Percentiles rank a stretch among this genome's conserved stretches.
Conservation (phyloP, 1,140 invertebrate genomes). For the Musca domestica region DNA sequence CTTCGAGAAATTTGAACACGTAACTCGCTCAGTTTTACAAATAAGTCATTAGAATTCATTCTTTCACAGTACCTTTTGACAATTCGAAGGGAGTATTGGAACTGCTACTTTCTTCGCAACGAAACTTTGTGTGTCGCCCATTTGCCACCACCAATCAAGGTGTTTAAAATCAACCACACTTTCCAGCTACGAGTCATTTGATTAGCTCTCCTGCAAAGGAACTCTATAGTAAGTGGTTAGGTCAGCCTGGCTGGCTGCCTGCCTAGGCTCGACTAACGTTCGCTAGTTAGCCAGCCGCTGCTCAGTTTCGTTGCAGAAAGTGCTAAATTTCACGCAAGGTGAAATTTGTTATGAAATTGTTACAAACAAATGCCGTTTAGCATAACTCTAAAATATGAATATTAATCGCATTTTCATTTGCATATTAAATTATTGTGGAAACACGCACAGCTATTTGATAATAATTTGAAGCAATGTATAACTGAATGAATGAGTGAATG, state of each 20-base stretch:
- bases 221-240: too few species aligned
- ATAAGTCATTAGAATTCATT: too few species aligned
- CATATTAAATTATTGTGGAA: slow-evolving; percentile 5
- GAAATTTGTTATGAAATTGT: slow-evolving; percentile 20
- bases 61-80: background rate
- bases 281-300: too few species aligned
- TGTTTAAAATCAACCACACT: slow-evolving; percentile 18
- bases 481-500: too few species aligned
- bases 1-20: too few species aligned
- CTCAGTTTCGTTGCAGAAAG: background rate
- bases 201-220: background rate
- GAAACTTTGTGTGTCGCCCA: too few species aligned
- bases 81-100: background rate
- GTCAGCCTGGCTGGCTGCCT: too few species aligned
- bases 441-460: slow-evolving; percentile 8
- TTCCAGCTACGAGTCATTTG: background rate
- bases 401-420: slow-evolving; percentile 11
- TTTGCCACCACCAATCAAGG: background rate
- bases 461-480: too few species aligned
- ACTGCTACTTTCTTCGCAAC: background rate
- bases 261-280: too few species aligned
- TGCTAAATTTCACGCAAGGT: slow-evolving; percentile 21
- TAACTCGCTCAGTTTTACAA: too few species aligned
- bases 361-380: slow-evolving; percentile 21
- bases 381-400: slow-evolving; percentile 18